A percentile compares a stretch with the other conserved stretches of the same genome.
phyloP scores from a whole-genome alignment of 2,113 vertebrate species.

The Tachysurus vachellii region DNA sequence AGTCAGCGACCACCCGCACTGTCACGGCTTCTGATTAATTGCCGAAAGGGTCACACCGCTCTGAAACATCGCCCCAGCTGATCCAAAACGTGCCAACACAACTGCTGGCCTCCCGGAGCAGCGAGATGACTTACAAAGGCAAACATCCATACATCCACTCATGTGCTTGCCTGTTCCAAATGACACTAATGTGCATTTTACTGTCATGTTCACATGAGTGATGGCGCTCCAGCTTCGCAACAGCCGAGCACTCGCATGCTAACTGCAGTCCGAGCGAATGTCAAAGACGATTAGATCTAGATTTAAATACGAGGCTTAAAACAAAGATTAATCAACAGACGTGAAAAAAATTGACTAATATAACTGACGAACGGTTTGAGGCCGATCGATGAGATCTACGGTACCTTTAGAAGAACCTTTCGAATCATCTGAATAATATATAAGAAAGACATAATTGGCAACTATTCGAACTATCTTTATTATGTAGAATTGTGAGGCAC shows the following conservation, averaged over 20 bases:
- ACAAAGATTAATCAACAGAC: neutral
- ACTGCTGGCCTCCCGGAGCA: constrained; percentile 40
- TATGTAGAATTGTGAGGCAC: neutral
- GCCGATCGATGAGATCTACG: neutral
- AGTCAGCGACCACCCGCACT: constrained; percentile 61
- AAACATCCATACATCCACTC: constrained; percentile 32
- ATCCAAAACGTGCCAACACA: constrained; percentile 59
- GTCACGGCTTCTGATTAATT: constrained; percentile 68
- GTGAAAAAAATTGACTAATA: neutral
- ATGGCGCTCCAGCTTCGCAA: constrained; percentile 14
- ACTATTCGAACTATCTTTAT: neutral
- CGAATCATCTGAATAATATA: neutral
- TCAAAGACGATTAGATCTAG: neutral
- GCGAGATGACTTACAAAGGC: constrained; percentile 42
- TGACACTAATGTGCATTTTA: constrained; percentile 28
- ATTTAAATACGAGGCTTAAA: neutral
- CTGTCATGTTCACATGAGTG: constrained; percentile 26
- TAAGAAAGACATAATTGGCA: neutral
- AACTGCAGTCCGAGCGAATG: neutral
- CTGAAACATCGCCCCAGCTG: constrained; percentile 56
- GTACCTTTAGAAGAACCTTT: neutral
- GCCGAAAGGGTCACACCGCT: constrained; percentile 58
- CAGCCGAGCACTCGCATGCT: neutral
- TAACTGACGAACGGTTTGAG: neutral
- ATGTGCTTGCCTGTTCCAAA: constrained; percentile 43